These are phyloP conservation scores for Drosophila melanogaster DNA, from an alignment of 1,140 invertebrate genomes.

Conservation along the genomic window Release_6_plus_ISO1_MT NT_033777.3:4281001-4281500, in stretches of 20 bases:
- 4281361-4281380: constrained; percentile 18
- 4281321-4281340: constrained; percentile 67
- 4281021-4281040: constrained; percentile 2
- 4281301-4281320: constrained; percentile 68
- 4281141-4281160: background rate
- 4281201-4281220: constrained; percentile 30
- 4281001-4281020: constrained; percentile 50
- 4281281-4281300: constrained; percentile 56
- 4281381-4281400: constrained; percentile 3
- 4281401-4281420: constrained; percentile 6
- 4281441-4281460: constrained; percentile 72
- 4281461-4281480: constrained; percentile 75
- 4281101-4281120: constrained; percentile 27
- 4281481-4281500: constrained; percentile 6
- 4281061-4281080: constrained; percentile 17
- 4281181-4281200: constrained; percentile 36
- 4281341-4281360: constrained; percentile 76
- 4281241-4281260: constrained; percentile 10
- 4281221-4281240: constrained; percentile 20
- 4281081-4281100: constrained; percentile 64
- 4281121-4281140: background rate
- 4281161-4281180: constrained; percentile 12
- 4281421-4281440: constrained; percentile 44
- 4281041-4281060: no score
- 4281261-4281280: constrained; percentile 46